phyloP scores from a whole-genome alignment of 2,113 vertebrate genomes.

The Grammomys surdaster region DNA sequence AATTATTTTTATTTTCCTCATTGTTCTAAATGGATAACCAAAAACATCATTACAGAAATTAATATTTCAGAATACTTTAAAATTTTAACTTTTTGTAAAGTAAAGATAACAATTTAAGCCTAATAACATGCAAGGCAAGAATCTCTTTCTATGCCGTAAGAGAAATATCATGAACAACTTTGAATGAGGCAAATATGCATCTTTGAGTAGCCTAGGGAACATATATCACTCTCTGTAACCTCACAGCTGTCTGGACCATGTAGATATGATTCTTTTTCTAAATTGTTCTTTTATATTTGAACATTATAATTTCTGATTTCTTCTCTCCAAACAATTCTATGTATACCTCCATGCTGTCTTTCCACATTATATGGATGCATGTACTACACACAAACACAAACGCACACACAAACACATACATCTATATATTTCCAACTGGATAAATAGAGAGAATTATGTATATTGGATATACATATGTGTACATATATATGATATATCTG shows the following conservation, averaged over 20 bases:
- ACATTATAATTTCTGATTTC: background rate
- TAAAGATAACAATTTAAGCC: background rate
- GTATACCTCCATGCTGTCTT: background rate
- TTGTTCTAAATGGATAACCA: background rate
- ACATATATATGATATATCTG: no score
- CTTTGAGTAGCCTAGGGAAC: background rate
- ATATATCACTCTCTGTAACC: background rate
- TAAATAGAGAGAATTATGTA: no score
- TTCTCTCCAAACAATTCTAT: accelerated
- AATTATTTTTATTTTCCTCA: background rate
- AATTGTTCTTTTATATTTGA: background rate
- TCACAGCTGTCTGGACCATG: accelerated
- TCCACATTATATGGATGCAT: background rate
- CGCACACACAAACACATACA: no score
- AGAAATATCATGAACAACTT: background rate
- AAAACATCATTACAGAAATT: background rate
- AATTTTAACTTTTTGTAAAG: background rate
- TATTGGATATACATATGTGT: no score
- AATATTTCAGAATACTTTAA: background rate
- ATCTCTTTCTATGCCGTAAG: background rate
- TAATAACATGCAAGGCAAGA: background rate
- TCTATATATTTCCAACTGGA: no score
- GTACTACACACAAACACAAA: no score
- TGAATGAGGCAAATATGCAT: background rate
- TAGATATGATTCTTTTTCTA: background rate